phyloP scores from a whole-genome alignment of 2,888 invertebrate species.

The Trilocha varians region DNA sequence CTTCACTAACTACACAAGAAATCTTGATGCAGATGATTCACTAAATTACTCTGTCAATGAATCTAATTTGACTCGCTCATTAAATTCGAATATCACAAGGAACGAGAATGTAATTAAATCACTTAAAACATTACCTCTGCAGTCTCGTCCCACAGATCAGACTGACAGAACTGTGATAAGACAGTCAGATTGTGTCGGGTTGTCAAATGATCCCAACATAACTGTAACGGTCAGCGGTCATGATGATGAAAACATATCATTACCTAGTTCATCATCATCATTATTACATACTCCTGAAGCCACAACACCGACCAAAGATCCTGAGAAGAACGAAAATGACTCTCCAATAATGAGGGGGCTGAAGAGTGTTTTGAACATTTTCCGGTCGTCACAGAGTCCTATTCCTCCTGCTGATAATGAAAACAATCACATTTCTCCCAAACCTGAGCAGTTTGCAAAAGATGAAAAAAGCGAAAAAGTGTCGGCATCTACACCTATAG shows the following conservation, averaged over 20 bases:
- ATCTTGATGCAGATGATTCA: constrained; percentile 28
- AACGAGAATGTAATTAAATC: constrained; percentile 35
- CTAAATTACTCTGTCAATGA: constrained; percentile 30
- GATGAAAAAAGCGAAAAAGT: constrained; percentile 8
- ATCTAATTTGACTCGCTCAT: constrained; percentile 43
- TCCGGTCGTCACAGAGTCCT: constrained; percentile 59
- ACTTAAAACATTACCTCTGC: constrained; percentile 43
- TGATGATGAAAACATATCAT: constrained; percentile 46
- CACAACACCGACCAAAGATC: constrained; percentile 55
- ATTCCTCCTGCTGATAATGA: constrained; percentile 34
- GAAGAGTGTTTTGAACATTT: constrained; percentile 60
- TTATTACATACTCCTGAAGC: constrained; percentile 48
- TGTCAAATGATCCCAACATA: constrained; percentile 21
- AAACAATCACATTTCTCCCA: constrained; percentile 12
- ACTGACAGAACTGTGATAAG: constrained; percentile 31
- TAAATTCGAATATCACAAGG: constrained; percentile 41
- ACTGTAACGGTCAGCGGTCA: constrained; percentile 33
- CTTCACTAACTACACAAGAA: constrained; percentile 35
- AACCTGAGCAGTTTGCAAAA: constrained; percentile 8
- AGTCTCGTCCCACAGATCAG: constrained; percentile 33
- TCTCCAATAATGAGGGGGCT: constrained; percentile 62
- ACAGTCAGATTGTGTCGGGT: constrained; percentile 22
- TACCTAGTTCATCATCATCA: constrained; percentile 51
- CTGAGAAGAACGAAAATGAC: constrained; percentile 37
- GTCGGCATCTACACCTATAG: constrained; percentile 48